Evolutionary conservation across 1,140 invertebrate species (phyloP).

Genomic region (Meteorus sp.): DNA sequence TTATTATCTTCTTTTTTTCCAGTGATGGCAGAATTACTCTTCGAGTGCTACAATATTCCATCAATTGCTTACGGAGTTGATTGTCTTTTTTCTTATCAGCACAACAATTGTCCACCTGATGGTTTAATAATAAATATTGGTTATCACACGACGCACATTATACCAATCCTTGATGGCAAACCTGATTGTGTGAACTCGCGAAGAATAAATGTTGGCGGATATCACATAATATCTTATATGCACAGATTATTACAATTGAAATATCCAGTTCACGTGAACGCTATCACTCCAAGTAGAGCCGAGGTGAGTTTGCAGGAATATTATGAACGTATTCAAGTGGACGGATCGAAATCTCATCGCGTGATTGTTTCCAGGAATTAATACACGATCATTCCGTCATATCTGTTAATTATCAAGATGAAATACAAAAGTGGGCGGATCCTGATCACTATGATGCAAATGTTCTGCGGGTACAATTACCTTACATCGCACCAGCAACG

Average conservation of each 20-base stretch:
- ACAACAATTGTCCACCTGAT: conserved; percentile 66
- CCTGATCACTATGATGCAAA: conserved; percentile 81
- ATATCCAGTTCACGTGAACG: conserved; percentile 87
- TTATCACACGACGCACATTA: conserved; percentile 85
- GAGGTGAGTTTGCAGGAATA: conserved; percentile 65
- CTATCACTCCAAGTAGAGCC: conserved; percentile 82
- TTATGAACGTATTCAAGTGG: not conserved
- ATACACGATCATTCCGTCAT: conserved; percentile 79
- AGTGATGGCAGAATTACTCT: conserved; percentile 94
- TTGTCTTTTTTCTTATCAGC: conserved; percentile 77
- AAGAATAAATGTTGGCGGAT: conserved; percentile 86
- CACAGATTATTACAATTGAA: conserved; percentile 91
- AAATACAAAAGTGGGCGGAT: conserved; percentile 79
- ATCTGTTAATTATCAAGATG: conserved; percentile 76
- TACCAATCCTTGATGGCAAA: conserved; percentile 77
- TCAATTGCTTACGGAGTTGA: conserved; percentile 86
- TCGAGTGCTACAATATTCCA: conserved; percentile 91
- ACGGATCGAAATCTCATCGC: not conserved
- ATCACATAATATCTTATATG: conserved; percentile 82
- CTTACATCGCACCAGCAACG: conserved; percentile 67
- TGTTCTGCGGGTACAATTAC: conserved; percentile 83
- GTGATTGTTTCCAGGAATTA: conserved; percentile 65
- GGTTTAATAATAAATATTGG: conserved; percentile 83
- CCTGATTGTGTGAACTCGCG: conserved; percentile 71
- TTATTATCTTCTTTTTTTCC: conserved; percentile 50